Evolutionary conservation across 2,888 invertebrate genomes (phyloP), one percentile per base, ranked within the genome.

Genomic region (Nipponacmea schrenckii): DNA sequence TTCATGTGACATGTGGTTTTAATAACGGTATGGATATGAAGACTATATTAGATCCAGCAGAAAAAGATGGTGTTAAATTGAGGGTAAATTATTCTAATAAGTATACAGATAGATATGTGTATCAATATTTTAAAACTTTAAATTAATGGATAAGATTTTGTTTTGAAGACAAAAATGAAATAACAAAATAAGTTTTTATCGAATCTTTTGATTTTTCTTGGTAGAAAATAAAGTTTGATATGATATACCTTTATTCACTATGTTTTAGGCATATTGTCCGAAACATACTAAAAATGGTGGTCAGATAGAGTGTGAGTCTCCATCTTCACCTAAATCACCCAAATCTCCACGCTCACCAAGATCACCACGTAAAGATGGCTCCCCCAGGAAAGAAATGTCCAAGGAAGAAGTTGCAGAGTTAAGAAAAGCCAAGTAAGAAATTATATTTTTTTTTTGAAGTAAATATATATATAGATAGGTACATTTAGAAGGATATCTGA

Each of bases 1-100:
- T 98, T 91, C 99, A 99, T 89, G 98, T 99, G 48, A 98, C 98
- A 45, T 99, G 99, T 91, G 98, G 97, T 82, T 97, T 98, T 90
- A 95, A 96, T 90, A 94, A 96, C 90, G 96, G 96, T 79, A 92
- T 98, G 75, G 96, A 97, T 91, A 98, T 99, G 97, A 94, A 95
- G 87, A 97, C 98, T 73, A 96, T 97, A 79, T 95, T 97, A 82
- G 97, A 97, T 89, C 86, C 85, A 17, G 96, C 96, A 50, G 84
- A 86, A 65, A 77, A 81, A 20, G 86, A 85, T 70, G 85, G 83
- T 15, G 81, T 85, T 26, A 85, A 97, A 90, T 90, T 97, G 83
- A 90, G 92, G 89, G 92, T 92, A 85, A 68, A 69, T 68, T 39
- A 26, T 4, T 20, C 64, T 24, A 5, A 4, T 20, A 15, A 48